Base-by-base conservation (phyloP, 1,140 invertebrate genomes). In the Caerostris extrusa region DNA sequence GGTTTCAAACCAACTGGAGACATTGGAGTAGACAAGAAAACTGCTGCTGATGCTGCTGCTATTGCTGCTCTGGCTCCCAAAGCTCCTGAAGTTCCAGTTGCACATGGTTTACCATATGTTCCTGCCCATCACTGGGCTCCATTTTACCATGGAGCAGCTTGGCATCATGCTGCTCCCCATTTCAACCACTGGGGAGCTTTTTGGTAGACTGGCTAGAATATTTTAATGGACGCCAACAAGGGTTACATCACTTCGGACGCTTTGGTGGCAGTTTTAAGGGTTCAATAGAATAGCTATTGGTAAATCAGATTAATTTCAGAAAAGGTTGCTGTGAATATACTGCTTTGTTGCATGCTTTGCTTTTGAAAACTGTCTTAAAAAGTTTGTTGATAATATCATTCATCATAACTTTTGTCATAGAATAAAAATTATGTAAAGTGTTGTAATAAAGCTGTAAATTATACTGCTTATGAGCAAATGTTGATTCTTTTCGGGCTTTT, bases 1-100 rank as follows among this genome's bases (percentile, higher is more conserved):
- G 95, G 95, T 53, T 95, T 86, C 91, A 83, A 94, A 64, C 90
- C 95, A 4, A n/a, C 88, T 86, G 95, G 95, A 53, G 95, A 95
- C 58, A 95, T 94, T 60, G 55, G 58, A 34, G 94, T 95, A 10
- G 95, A 95, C 60, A 94, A 93, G 60, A 94, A 94, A n/a, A 95
- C 95, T 7, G 94, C 93, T 56, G 94, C 60, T 19, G 93, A 94
- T 56, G 95, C 94, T 53, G 95, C 94, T 77, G 89, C 83, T n/a
- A 86, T 95, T 50, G 95, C 94, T 58, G 93, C 93, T 60, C 58
- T 94, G 5, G 93, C 94, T 61, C 95, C 94, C 8, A 95, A 95
- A 60, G 94, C 93, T 14, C 94, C 95, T 57, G 58, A 67, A 12
- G 64, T n/a, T 14, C 14, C 94, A 71, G 14, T 56, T 34, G n/a